These are phyloP conservation scores for Hipposideros armiger DNA, from an alignment of 2,113 vertebrate genomes.

Conservation along the genomic window DNA sequence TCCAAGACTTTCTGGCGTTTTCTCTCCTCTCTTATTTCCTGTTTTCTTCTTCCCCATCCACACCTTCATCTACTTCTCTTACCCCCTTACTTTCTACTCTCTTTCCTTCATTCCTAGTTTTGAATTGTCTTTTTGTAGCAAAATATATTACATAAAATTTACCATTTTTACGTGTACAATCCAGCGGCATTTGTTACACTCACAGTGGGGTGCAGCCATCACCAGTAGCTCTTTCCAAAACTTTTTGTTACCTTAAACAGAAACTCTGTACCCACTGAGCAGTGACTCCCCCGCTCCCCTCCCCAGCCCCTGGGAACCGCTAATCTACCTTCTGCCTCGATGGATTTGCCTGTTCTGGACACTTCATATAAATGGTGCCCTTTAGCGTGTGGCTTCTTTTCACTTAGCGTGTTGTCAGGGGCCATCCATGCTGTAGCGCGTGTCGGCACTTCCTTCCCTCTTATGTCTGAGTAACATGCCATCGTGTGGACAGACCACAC, in stretches of 20 bases:
- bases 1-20: neutral
- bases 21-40: neutral
- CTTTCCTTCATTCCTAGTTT: neutral
- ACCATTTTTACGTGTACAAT: neutral
- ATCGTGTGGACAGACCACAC: accelerated
- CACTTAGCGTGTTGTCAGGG: neutral
- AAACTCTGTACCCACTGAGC: too few species aligned
- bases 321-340: accelerated
- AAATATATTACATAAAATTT: neutral
- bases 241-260: too few species aligned
- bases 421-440: accelerated
- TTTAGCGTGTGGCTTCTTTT: neutral
- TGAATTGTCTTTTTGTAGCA: neutral
- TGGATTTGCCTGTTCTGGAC: accelerated
- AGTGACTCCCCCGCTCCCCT: accelerated
- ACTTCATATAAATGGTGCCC: neutral
- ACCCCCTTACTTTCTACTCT: neutral
- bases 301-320: neutral
- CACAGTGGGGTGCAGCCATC: neutral
- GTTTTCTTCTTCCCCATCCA: neutral
- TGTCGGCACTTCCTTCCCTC: neutral
- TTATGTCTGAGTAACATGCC: accelerated
- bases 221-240: neutral
- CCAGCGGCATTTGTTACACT: accelerated
- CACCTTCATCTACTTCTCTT: neutral